These are phyloP conservation scores for Wiebesia pumilae DNA, from an alignment of 1,140 invertebrate species.

Conservation along the genomic window DNA sequence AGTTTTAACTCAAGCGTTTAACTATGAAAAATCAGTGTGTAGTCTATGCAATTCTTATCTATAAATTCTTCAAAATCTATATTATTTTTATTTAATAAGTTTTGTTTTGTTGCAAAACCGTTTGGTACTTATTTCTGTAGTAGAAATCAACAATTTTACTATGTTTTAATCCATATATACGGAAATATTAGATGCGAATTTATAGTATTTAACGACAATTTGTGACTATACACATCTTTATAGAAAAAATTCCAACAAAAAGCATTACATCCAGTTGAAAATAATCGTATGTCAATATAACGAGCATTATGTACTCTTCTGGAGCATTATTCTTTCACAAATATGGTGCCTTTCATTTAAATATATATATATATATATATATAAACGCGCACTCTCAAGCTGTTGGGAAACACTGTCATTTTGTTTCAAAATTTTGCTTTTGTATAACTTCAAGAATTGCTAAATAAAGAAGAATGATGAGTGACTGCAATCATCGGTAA, in stretches of 20 bases:
- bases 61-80: no score
- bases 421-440: neutral
- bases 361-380: no score
- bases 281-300: neutral
- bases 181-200: neutral
- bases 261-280: no score
- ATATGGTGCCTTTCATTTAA: neutral
- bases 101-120: no score
- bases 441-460: neutral
- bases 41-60: no score
- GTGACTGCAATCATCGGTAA: neutral
- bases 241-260: no score
- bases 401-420: neutral
- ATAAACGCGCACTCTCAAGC: neutral
- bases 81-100: no score
- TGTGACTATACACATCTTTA: neutral
- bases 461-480: neutral
- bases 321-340: neutral
- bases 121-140: no score
- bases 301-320: neutral
- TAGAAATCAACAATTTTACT: no score
- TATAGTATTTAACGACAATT: constrained; percentile 7
- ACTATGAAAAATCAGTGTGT: no score
- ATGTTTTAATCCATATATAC: no score
- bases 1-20: no score